A percentile compares a stretch with the other conserved stretches of the same genome.
Conservation (phyloP, 2,888 invertebrate species). For the Stenichneumon culpator region DNA sequence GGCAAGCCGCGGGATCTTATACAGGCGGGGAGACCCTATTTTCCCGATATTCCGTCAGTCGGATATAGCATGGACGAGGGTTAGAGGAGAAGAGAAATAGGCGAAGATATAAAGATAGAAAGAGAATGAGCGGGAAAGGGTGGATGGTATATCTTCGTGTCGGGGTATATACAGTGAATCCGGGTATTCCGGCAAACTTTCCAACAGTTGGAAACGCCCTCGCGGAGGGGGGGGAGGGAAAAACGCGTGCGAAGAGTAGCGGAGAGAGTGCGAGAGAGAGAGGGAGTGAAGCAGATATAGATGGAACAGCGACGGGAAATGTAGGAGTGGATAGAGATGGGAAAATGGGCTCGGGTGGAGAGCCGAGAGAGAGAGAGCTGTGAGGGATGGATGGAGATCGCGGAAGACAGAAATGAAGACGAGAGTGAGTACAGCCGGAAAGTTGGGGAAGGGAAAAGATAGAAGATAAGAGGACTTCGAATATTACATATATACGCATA, state of each 20-base stretch:
- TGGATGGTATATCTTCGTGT: slow-evolving; percentile 19
- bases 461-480: slow-evolving; percentile 42
- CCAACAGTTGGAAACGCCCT: slow-evolving; percentile 59
- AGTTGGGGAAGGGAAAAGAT: slow-evolving; percentile 57
- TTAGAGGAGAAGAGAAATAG: neutral
- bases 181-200: slow-evolving; percentile 57
- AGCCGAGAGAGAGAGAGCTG: slow-evolving; percentile 52
- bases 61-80: slow-evolving; percentile 20
- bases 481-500: slow-evolving; percentile 28
- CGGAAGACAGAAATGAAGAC: slow-evolving; percentile 30
- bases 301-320: slow-evolving; percentile 1
- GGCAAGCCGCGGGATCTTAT: slow-evolving; percentile 50
- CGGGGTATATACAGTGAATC: slow-evolving; percentile 60
- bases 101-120: neutral
- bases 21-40: slow-evolving; percentile 35
- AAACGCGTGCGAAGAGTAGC: slow-evolving; percentile 49
- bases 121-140: slow-evolving; percentile 21
- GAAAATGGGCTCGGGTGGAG: slow-evolving; percentile 55
- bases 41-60: slow-evolving; percentile 61
- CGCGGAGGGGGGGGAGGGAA: slow-evolving; percentile 12
- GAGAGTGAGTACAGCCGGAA: slow-evolving; percentile 37
- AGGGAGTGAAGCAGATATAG: slow-evolving; percentile 1
- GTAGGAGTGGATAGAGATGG: slow-evolving; percentile 42
- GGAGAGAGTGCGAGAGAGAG: slow-evolving; percentile 21
- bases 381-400: slow-evolving; percentile 57